Base-by-base conservation (phyloP, 2,797 vertebrate genomes). In the Chromobotia macracanthus region DNA sequence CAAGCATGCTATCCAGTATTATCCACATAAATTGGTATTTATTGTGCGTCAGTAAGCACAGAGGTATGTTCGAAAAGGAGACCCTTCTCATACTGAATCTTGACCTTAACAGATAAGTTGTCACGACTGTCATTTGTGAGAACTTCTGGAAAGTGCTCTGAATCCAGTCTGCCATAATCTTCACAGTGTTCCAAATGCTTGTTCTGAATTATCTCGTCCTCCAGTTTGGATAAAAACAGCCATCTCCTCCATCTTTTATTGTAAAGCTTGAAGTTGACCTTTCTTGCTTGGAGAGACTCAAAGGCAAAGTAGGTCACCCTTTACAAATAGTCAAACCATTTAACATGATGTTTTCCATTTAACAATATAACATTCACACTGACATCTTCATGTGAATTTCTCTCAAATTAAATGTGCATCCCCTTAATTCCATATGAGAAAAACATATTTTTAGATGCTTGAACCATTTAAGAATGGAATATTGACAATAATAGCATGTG, bases 81-180 rank as follows among this genome's bases (percentile, higher is more conserved):
- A 25, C 93, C 90, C 84, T 91, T 81, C 28, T 28, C 28, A 21
- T 89, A 88, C 77, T 90, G 89, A 75, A 89, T 88, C 1, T 87
- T 85, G 19, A 79, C 77, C 77, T 72, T 64, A 64, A 79, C 55
- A 19, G 75, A 61, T 44, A 69, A 38, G 28, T 89, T 91, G 63
- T 83, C 72, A 1, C 89, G 89, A 12, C 84, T 84, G 10, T 91
- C 88, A 80, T 90, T 89, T 78, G 87, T 87, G 80, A 91, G 83
- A 79, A 91, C 72, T 58, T 91, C 87, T 7, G 86, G 72, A n/a
- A 90, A 83, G 0, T 71, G 76, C 50, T 89, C 89, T 1, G 72
- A 55, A 16, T 89, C 86, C 16, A 84, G 80, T 46, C 72, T 84
- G 58, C 88, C 83, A 46, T 87, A 87, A 69, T 90, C 84, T 70